Conservation (phyloP, 1,140 invertebrate genomes). For the Aethina tumida region DNA sequence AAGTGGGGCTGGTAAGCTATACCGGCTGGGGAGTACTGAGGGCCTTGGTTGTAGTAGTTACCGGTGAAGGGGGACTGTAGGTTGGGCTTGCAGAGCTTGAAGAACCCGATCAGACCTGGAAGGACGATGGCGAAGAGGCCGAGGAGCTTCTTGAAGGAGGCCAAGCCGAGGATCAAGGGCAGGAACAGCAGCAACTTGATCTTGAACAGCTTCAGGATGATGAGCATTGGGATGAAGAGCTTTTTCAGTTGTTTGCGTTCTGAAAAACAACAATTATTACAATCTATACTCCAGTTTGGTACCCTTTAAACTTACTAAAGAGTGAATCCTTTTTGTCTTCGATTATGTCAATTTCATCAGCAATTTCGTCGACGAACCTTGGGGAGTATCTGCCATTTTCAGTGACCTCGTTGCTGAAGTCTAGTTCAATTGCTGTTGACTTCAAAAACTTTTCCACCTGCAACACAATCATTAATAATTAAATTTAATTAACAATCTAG, state of each 20-base stretch:
- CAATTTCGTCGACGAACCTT: conserved; percentile 70
- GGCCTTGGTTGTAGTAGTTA: conserved; percentile 39
- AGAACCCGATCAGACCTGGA: conserved; percentile 67
- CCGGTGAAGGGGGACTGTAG: conserved; percentile 39
- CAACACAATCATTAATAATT: too few relatives aligned
- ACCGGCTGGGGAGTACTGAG: conserved; percentile 52
- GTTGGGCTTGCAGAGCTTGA: conserved; percentile 61
- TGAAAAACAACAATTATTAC: conserved; percentile 35
- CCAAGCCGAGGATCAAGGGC: conserved; percentile 68
- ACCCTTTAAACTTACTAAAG: conserved; percentile 55
- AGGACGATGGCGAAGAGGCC: conserved; percentile 65
- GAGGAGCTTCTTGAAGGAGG: conserved; percentile 73
- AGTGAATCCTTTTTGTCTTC: conserved; percentile 67
- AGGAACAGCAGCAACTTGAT: conserved; percentile 69
- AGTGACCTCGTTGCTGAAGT: conserved; percentile 57
- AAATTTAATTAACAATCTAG: neutral
- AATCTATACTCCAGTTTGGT: neutral
- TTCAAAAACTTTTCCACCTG: conserved; percentile 57
- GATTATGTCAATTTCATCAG: conserved; percentile 66
- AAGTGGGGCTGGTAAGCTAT: conserved; percentile 45
- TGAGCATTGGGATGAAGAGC: conserved; percentile 68
- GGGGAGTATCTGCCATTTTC: conserved; percentile 61
- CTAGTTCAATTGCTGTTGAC: conserved; percentile 61
- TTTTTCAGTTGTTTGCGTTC: conserved; percentile 69
- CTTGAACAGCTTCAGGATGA: conserved; percentile 75